These are phyloP conservation scores for Poliocrania exsul DNA, from an alignment of 2,797 vertebrate genomes.

Conservation along the genomic window DNA sequence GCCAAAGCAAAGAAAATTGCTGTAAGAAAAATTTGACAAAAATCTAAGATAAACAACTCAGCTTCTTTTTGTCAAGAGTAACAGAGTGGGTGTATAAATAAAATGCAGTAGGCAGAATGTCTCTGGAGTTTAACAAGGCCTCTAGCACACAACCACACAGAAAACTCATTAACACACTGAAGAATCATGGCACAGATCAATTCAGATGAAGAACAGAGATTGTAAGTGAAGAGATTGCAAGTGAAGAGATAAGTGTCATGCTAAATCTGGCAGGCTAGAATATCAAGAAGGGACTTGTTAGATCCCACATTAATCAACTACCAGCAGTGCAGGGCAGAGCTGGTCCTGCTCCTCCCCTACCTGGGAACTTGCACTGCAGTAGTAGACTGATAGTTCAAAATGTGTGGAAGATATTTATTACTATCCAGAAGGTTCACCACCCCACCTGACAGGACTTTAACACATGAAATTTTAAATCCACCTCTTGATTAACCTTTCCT, in stretches of 20 bases:
- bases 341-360: neutral
- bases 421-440: neutral
- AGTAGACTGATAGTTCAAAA: neutral
- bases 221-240: constrained; percentile 37
- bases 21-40: constrained; percentile 39
- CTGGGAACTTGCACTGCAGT: neutral
- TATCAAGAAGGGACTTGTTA: constrained; percentile 53
- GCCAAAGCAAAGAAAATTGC: constrained; percentile 59
- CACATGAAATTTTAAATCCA: neutral
- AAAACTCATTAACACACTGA: constrained; percentile 46
- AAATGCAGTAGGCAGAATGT: constrained; percentile 30
- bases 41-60: constrained; percentile 45
- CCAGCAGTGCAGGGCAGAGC: neutral
- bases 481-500: neutral
- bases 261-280: constrained; percentile 44
- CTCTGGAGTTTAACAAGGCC: constrained; percentile 27
- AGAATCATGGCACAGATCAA: constrained; percentile 51
- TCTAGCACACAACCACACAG: constrained; percentile 2
- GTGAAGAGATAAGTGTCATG: constrained; percentile 54
- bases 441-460: neutral
- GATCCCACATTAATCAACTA: constrained; percentile 62
- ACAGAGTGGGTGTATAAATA: constrained; percentile 51
- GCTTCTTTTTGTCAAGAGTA: constrained; percentile 45
- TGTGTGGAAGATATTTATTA: neutral
- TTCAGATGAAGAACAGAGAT: constrained; percentile 52